Base-by-base conservation (phyloP, 2,888 invertebrate genomes). In the Brachyopa scutellaris region DNA sequence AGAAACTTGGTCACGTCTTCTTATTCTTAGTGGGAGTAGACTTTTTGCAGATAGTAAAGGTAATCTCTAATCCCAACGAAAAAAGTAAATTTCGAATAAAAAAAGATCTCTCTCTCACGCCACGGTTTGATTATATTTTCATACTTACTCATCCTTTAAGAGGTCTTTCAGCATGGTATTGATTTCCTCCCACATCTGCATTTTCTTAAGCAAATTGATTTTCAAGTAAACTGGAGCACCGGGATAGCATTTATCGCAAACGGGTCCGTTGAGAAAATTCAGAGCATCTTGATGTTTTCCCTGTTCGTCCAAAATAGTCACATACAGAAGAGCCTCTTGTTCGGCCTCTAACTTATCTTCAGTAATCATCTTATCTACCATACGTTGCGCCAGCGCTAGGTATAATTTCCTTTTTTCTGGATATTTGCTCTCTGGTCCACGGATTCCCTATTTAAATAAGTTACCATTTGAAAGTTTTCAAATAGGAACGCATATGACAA, bases 301-400 rank as follows among this genome's bases (percentile, higher is more conserved):
- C 89, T 95, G 94, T 11, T 95, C 91, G 86, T 97, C 94, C 49
- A 97, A 91, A 79, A 99, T 95, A 92, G 97, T 95, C 67, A 98
- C 92, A 90, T 97, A 98, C 42, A 99, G 92, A 72, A 96, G 94
- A 0, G 97, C 95, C 90, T 99, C 99, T 90, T 97, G 97, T 89
- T 98, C 98, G 0, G 97, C 96, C 88, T 97, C 97, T 87, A 97
- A 92, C 91, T 96, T 97, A 85, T 95, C 95, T 83, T 97, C 97
- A 3, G 93, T 92, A 66, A 97, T 95, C 88, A 97, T 94, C 89
- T 98, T 98, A 85, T 95, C 93, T 23, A 98, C 94, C 99, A 99
- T 98, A 89, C 97, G 93, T 89, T 98, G 97, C 4, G 99, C 99
- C 77, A 99, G 91, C 1, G 96, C 94, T 26, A 98, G 92, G 21